Evolutionary conservation across 2,797 vertebrate genomes (phyloP).

Genomic region (Pogonophryne albipinna): DNA sequence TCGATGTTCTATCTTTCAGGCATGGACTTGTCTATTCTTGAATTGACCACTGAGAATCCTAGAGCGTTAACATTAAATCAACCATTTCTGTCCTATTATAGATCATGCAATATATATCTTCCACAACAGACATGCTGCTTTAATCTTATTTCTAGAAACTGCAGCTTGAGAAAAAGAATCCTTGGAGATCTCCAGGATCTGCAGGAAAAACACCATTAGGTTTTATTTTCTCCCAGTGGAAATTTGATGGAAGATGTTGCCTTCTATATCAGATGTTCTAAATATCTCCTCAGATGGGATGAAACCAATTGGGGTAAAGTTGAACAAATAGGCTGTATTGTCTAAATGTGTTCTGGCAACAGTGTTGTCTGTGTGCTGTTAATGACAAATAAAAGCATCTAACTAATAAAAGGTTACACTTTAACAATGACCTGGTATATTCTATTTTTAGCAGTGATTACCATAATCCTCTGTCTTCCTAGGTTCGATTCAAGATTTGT

Average conservation of each 20-base stretch:
- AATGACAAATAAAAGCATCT: neutral
- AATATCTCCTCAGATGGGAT: neutral
- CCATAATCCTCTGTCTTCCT: neutral
- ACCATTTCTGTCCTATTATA: neutral
- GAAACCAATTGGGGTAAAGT: neutral
- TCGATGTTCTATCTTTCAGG: neutral
- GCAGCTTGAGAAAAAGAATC: neutral
- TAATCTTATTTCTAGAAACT: neutral
- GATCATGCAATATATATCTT: neutral
- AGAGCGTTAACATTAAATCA: neutral
- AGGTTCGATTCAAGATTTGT: neutral
- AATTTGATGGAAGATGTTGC: neutral
- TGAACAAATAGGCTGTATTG: neutral
- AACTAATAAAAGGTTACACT: neutral
- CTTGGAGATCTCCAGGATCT: neutral
- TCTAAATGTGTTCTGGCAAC: neutral
- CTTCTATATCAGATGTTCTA: neutral
- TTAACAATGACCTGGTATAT: too few species aligned
- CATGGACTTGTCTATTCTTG: neutral
- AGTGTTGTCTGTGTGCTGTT: neutral
- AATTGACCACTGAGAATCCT: neutral
- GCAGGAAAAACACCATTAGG: neutral
- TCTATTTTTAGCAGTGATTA: neutral
- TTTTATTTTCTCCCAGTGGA: neutral
- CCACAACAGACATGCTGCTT: neutral